These are phyloP conservation scores for Atethmia centrago DNA, from an alignment of 2,888 invertebrate genomes.

Conservation along the genomic window DNA sequence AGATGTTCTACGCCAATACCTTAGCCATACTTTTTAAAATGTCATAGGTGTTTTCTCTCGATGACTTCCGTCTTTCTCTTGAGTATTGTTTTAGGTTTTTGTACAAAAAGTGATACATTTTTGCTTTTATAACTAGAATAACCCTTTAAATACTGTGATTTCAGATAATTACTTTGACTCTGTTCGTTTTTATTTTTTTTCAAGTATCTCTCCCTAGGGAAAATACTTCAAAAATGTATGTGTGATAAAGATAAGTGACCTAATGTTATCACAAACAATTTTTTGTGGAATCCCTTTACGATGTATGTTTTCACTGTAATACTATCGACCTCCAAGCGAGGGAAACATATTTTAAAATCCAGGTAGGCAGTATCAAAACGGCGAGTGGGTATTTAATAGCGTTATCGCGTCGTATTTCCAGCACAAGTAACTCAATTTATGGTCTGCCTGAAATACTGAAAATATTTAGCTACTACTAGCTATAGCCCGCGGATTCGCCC, in stretches of 20 bases:
- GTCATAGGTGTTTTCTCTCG: neutral
- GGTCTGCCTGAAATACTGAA: neutral
- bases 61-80: neutral
- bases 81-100: neutral
- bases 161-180: neutral
- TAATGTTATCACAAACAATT: neutral
- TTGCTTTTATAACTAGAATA: no score
- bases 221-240: no score
- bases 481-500: neutral
- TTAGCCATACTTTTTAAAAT: neutral
- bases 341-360: neutral
- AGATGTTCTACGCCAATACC: neutral
- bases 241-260: neutral
- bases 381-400: neutral
- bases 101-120: no score
- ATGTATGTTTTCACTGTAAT: neutral
- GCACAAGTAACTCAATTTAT: slow-evolving; percentile 4
- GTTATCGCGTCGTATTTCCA: neutral
- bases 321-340: neutral
- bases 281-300: neutral
- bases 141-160: neutral
- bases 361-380: neutral
- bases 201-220: neutral
- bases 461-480: neutral
- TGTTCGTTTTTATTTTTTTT: neutral